Evolutionary conservation across 1,140 invertebrate species (phyloP).

Genomic region (Oedothorax gibbosus): DNA sequence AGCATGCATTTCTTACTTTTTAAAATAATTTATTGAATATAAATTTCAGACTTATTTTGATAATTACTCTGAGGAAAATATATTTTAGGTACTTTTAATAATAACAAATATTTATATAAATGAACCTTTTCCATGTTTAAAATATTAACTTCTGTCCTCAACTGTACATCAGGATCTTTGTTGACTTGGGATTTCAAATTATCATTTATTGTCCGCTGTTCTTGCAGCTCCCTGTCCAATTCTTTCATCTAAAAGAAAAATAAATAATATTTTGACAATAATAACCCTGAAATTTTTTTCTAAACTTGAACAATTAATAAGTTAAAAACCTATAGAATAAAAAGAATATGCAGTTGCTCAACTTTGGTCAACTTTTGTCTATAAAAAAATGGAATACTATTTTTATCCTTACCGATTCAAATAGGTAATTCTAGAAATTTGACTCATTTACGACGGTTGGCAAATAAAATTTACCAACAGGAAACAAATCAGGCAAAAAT

Average conservation of each 20-base stretch:
- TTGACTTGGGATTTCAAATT: conserved; percentile 67
- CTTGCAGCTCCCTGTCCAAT: conserved; percentile 67
- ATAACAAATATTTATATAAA: not conserved
- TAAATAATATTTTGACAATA: not conserved
- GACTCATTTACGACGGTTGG: too few species aligned
- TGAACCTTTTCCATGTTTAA: conserved; percentile 70
- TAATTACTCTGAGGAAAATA: too few species aligned
- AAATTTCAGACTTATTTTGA: not conserved
- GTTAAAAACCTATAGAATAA: too few species aligned
- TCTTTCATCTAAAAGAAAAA: conserved; percentile 65
- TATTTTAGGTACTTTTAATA: too few species aligned
- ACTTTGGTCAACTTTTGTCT: too few species aligned
- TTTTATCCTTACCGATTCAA: too few species aligned
- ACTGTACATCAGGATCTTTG: conserved; percentile 68
- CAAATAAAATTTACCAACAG: too few species aligned
- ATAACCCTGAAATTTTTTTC: not conserved
- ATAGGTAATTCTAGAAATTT: too few species aligned
- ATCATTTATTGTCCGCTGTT: conserved; percentile 67
- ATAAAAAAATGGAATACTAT: too few species aligned
- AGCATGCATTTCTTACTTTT: not conserved
- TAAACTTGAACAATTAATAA: not conserved
- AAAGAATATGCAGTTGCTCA: too few species aligned
- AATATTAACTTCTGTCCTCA: conserved; percentile 70
- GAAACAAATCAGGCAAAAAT: too few species aligned
- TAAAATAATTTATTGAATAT: not conserved